These are phyloP conservation scores for Trididemnum nubilum DNA, from an alignment of 23 tunicate species.

Conservation along the genomic window DNA sequence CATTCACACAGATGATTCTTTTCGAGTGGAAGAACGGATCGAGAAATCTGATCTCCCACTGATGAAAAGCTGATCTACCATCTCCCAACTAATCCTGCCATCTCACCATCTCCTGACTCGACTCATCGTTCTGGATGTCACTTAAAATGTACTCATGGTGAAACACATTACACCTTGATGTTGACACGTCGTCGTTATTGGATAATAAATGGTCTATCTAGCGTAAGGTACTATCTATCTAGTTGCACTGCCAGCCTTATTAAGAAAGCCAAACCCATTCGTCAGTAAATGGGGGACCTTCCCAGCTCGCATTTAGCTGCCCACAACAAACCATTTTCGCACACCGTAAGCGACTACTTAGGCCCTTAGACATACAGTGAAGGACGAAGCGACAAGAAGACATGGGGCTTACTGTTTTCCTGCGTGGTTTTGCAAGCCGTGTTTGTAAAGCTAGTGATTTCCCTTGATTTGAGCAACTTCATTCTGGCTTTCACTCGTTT, in stretches of 20 bases:
- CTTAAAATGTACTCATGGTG: background rate
- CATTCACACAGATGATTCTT: background rate
- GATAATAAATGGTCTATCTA: background rate
- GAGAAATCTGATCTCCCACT: background rate
- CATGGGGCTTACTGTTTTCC: slow-evolving; percentile 20
- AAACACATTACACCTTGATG: slow-evolving; percentile 9
- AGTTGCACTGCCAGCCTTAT: background rate
- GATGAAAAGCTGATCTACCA: background rate
- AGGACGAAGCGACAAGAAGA: slow-evolving; percentile 10
- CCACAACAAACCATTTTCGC: slow-evolving; percentile 13
- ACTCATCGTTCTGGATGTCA: slow-evolving; percentile 3
- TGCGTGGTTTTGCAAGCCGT: slow-evolving; percentile 1
- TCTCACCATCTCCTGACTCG: slow-evolving; percentile 14
- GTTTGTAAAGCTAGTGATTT: slow-evolving; percentile 8
- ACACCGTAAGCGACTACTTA: background rate
- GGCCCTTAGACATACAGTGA: slow-evolving; percentile 10
- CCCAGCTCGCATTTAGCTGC: background rate
- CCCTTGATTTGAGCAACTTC: background rate
- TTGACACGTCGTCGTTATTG: background rate
- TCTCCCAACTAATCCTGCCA: slow-evolving; percentile 15
- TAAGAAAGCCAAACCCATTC: slow-evolving; percentile 4
- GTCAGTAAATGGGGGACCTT: slow-evolving; percentile 19
- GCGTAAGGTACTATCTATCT: background rate
- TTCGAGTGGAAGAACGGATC: background rate
- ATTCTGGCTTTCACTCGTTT: slow-evolving; percentile 5